Evolutionary conservation across 2,113 vertebrate species (phyloP).

Genomic region (Oncorhynchus masou): DNA sequence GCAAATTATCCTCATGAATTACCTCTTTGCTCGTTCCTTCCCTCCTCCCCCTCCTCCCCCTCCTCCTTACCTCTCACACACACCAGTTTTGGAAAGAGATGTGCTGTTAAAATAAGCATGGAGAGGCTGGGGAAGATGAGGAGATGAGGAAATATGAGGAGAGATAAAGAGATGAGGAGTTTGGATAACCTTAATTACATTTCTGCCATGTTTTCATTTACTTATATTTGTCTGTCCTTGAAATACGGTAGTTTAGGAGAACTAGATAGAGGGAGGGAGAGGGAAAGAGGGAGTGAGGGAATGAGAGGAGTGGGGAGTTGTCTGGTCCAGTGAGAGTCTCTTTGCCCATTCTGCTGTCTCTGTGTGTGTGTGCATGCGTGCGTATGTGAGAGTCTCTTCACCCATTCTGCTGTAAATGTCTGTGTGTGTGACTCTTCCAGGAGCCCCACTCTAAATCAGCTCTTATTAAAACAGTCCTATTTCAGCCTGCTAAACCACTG

Average conservation of each 20-base stretch:
- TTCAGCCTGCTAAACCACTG: constrained; percentile 63
- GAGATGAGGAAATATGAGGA: too few species aligned
- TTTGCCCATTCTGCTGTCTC: too few species aligned
- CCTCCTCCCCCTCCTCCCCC: constrained; percentile 16
- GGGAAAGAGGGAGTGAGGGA: background rate
- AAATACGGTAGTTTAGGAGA: constrained; percentile 31
- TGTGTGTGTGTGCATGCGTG: background rate
- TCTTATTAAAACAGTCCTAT: constrained; percentile 74
- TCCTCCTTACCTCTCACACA: background rate
- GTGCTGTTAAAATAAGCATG: background rate
- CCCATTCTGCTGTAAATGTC: too few species aligned
- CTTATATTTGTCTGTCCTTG: too few species aligned
- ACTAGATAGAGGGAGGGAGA: constrained; percentile 11
- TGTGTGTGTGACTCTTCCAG: constrained; percentile 48
- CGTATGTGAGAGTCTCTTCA: too few species aligned
- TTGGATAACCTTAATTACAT: too few species aligned
- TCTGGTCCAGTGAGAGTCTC: too few species aligned
- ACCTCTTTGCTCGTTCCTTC: constrained; percentile 29
- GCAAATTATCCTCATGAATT: constrained; percentile 51
- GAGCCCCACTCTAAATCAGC: constrained; percentile 70
- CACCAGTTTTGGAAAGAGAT: background rate
- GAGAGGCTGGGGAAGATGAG: background rate
- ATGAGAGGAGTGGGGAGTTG: background rate
- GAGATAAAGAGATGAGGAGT: too few species aligned
- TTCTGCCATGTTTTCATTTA: too few species aligned